phyloP scores from a whole-genome alignment of 2,797 vertebrate genomes.

The Ibycter americanus region DNA sequence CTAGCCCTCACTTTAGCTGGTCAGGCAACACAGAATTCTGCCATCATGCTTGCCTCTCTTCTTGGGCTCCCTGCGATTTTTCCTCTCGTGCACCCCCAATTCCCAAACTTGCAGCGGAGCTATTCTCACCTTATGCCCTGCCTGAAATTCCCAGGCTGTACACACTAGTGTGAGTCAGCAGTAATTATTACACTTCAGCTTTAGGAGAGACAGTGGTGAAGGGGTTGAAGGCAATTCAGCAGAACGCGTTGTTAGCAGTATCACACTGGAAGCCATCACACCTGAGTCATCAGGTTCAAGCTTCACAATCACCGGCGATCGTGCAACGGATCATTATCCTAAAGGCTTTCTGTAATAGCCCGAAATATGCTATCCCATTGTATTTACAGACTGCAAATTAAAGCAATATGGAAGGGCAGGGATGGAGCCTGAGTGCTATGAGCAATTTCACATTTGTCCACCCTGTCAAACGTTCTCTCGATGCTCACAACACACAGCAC shows the following conservation, averaged over 20 bases:
- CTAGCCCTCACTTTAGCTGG: background rate
- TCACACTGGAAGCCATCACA: background rate
- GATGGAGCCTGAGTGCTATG: background rate
- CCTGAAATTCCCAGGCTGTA: background rate
- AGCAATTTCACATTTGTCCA: constrained; percentile 1
- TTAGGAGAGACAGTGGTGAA: background rate
- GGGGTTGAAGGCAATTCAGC: constrained; percentile 19
- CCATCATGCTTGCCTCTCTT: background rate
- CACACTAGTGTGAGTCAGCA: background rate
- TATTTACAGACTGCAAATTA: background rate
- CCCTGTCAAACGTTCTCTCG: background rate
- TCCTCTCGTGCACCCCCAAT: background rate
- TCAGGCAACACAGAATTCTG: background rate
- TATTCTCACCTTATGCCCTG: background rate
- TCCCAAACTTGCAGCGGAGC: background rate
- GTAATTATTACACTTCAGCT: background rate
- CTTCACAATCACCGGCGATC: background rate
- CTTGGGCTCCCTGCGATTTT: background rate
- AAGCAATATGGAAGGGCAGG: background rate
- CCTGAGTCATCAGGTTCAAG: background rate
- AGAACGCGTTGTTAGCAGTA: background rate
- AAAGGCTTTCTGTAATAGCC: background rate
- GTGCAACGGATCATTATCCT: background rate
- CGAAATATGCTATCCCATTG: background rate
- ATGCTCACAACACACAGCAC: background rate